Evolutionary conservation across 2,797 vertebrate species (phyloP), one percentile per base, ranked within the genome.

Genomic region (Myioborus miniatus): DNA sequence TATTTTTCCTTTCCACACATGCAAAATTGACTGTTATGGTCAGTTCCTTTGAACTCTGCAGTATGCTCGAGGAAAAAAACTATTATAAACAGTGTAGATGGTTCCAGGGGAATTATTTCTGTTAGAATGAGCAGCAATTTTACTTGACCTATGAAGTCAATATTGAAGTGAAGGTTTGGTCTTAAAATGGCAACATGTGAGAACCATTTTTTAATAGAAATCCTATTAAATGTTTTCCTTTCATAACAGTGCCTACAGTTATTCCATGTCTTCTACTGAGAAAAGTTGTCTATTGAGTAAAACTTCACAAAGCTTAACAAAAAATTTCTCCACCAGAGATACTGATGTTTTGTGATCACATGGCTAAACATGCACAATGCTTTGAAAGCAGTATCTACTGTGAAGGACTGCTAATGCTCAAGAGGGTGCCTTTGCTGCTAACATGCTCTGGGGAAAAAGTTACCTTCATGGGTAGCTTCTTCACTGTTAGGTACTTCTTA

Each of bases 81-180:
- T 67, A 52, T 70, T 56, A 83, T 68, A 68, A 93, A 80, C 69
- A 91, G 46, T 47, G 24, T 22, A 85, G 82, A 91, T 75, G 58
- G 49, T 75, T 94, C 62, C 76, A 89, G 76, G 72, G 82, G 69
- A 94, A 94, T 85, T 83, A 91, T 47, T 94, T 89, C 89, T 83
- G 37, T 89, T 87, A 89, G 49, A 93, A 91, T 75, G 89, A 87
- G 58, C 60, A 91, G 69, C 76, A 94, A 91, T 96, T 95, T 96
- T 86, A 77, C 50, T 78, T 94, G 82, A 89, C 84, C 79, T 92
- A 78, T 81, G 71, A 91, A 94, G 62, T 83, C 64, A 88, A 78
- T 83, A 94, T 18, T 64, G 58, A 92, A 89, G 87, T 21, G 37
- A 91, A 94, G 37, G 30, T 64, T 83, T 89, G 34, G 87, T 77